Conservation (phyloP, 2,888 invertebrate genomes). For the Coelinius sp. region DNA sequence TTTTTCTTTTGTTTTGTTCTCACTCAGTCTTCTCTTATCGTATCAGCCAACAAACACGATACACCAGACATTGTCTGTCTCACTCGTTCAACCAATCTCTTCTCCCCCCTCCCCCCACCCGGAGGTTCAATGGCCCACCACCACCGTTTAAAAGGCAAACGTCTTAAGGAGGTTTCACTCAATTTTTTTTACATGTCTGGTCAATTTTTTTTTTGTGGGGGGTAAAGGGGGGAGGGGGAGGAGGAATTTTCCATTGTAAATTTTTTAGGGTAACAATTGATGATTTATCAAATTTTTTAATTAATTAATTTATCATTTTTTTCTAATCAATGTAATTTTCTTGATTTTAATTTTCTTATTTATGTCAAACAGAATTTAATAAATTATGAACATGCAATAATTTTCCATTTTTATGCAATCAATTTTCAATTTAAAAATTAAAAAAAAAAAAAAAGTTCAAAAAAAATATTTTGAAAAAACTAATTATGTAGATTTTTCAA, state of each 20-base stretch:
- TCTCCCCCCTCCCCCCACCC: not conserved
- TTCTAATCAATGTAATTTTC: too few relatives aligned
- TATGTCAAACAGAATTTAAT: too few relatives aligned
- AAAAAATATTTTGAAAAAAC: too few relatives aligned
- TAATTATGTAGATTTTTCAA: too few relatives aligned
- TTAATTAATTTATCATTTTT: too few relatives aligned
- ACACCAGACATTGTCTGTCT: constrained; percentile 25
- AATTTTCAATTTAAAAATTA: too few relatives aligned
- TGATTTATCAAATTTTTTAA: too few relatives aligned
- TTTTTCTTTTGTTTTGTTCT: not conserved
- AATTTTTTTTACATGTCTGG: not conserved
- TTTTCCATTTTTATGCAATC: too few relatives aligned
- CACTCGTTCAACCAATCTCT: constrained; percentile 10
- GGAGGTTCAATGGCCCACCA: constrained; percentile 25
- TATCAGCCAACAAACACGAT: constrained; percentile 24
- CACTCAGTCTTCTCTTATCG: constrained; percentile 25
- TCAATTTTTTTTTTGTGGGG: not conserved
- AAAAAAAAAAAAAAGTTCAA: too few relatives aligned
- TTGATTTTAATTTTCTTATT: too few relatives aligned
- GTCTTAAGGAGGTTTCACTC: constrained; percentile 16
- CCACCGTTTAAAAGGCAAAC: not conserved
- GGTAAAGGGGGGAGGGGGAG: not conserved
- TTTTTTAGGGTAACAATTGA: not conserved
- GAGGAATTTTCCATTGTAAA: not conserved
- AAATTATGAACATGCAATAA: too few relatives aligned